Percentiles rank a stretch among this genome's conserved stretches.
phyloP scores from a whole-genome alignment of 2,113 vertebrate species.

The Carassius auratus region DNA sequence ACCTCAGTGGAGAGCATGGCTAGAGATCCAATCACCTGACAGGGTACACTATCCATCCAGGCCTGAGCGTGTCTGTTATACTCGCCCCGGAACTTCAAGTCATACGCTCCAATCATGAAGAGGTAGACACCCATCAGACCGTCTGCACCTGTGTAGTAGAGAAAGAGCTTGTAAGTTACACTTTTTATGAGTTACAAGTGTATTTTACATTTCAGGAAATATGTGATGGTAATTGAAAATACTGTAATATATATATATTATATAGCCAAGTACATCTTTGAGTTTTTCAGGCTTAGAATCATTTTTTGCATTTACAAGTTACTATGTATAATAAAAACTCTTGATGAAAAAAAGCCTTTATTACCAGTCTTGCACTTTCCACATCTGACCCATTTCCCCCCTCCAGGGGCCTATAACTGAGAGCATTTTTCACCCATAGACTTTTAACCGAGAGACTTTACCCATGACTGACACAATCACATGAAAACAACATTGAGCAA shows the following conservation, averaged over 20 bases:
- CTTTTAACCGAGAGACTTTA: neutral
- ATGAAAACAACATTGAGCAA: neutral
- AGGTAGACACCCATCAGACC: constrained; percentile 97
- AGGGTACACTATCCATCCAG: constrained; percentile 94
- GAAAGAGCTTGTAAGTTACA: constrained; percentile 2
- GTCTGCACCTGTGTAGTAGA: constrained; percentile 84
- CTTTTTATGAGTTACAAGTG: neutral
- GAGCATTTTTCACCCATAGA: neutral
- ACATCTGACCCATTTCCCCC: neutral
- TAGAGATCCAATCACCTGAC: constrained; percentile 90
- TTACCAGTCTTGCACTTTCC: constrained; percentile 12
- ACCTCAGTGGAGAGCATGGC: constrained; percentile 98
- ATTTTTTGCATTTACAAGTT: neutral
- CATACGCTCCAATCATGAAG: constrained; percentile 92
- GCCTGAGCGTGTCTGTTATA: constrained; percentile 94
- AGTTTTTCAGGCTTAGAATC: neutral
- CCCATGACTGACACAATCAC: neutral
- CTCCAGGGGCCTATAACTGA: neutral
- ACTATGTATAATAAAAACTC: neutral
- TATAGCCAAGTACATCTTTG: no score
- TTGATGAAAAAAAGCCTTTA: neutral
- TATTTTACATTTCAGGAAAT: no score
- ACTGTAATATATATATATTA: no score
- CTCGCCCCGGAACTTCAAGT: constrained; percentile 93
- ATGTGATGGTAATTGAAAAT: no score